A percentile compares a stretch with the other conserved stretches of the same genome.
Evolutionary conservation across 2,888 invertebrate species (phyloP).

Genomic region (Agriopis aurantiaria): DNA sequence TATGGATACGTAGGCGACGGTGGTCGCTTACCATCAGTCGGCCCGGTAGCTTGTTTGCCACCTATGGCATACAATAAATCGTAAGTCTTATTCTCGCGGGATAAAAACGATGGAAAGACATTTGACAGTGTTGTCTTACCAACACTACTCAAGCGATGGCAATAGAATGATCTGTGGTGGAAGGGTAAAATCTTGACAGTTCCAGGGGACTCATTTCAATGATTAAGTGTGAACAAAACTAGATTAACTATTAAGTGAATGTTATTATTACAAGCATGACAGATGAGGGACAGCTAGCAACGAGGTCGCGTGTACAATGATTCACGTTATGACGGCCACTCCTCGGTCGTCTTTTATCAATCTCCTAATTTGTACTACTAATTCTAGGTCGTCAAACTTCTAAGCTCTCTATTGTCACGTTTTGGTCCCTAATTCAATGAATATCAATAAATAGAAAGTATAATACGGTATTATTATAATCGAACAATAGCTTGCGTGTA

Average conservation of each 20-base stretch:
- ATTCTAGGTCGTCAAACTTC: conserved; percentile 9
- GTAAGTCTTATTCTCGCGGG: too few relatives aligned
- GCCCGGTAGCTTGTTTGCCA: too few relatives aligned
- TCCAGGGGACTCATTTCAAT: not conserved
- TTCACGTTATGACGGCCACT: conserved; percentile 22
- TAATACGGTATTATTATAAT: conserved; percentile 25
- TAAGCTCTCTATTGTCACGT: conserved; percentile 17
- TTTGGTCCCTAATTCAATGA: conserved; percentile 18
- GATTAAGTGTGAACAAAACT: not conserved
- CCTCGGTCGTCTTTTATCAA: conserved; percentile 19
- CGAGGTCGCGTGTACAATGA: conserved; percentile 21
- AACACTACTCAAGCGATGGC: too few relatives aligned
- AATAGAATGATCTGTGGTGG: not conserved
- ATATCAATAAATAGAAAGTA: conserved; percentile 40
- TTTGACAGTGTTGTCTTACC: too few relatives aligned
- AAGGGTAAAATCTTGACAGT: not conserved
- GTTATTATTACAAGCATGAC: conserved; percentile 19
- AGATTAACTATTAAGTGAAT: conserved; percentile 4
- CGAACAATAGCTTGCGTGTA: conserved; percentile 31
- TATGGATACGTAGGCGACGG: too few relatives aligned
- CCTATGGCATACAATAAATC: too few relatives aligned
- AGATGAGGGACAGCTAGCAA: conserved; percentile 20
- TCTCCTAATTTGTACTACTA: conserved; percentile 18
- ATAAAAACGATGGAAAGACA: too few relatives aligned
- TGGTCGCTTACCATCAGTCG: too few relatives aligned